A percentile compares a stretch with the other conserved stretches of the same genome.
These are phyloP conservation scores for Megalonaias nervosa DNA, from an alignment of 1,140 invertebrate genomes.

Conservation along the genomic window DNA sequence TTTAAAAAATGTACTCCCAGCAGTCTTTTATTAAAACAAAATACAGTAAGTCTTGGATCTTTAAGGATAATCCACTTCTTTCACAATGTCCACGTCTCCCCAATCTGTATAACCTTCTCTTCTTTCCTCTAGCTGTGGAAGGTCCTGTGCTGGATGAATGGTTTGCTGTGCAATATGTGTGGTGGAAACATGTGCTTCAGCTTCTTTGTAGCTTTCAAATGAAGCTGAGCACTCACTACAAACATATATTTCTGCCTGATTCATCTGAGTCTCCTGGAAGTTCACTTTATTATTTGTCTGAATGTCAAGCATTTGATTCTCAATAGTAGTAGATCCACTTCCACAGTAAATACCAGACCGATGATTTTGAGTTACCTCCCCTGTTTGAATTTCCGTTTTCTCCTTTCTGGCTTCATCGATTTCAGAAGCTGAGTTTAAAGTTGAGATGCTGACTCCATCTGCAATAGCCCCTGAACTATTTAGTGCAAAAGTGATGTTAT, in stretches of 20 bases:
- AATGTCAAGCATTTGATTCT: neutral
- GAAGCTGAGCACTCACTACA: constrained; percentile 41
- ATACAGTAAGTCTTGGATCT: too few relatives aligned
- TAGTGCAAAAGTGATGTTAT: neutral
- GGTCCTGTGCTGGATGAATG: neutral
- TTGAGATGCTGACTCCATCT: neutral
- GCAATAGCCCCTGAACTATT: neutral
- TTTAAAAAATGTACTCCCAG: too few relatives aligned
- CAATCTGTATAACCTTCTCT: too few relatives aligned
- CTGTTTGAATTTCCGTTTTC: neutral
- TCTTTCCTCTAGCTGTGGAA: too few relatives aligned
- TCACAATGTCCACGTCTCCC: too few relatives aligned
- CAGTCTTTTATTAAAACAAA: too few relatives aligned
- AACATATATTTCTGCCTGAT: constrained; percentile 29
- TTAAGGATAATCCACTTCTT: too few relatives aligned
- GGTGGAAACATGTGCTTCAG: constrained; percentile 29
- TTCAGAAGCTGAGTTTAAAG: neutral
- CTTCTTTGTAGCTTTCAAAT: constrained; percentile 23
- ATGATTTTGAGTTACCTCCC: neutral
- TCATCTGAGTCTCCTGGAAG: neutral
- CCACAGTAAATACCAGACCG: neutral
- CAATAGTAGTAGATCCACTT: neutral
- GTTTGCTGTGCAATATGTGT: constrained; percentile 8
- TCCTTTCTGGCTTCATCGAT: neutral
- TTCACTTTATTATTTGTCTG: neutral